These are phyloP conservation scores for Balaenoptera acutorostrata DNA, from an alignment of 2,113 vertebrate genomes.

Conservation along the genomic window DNA sequence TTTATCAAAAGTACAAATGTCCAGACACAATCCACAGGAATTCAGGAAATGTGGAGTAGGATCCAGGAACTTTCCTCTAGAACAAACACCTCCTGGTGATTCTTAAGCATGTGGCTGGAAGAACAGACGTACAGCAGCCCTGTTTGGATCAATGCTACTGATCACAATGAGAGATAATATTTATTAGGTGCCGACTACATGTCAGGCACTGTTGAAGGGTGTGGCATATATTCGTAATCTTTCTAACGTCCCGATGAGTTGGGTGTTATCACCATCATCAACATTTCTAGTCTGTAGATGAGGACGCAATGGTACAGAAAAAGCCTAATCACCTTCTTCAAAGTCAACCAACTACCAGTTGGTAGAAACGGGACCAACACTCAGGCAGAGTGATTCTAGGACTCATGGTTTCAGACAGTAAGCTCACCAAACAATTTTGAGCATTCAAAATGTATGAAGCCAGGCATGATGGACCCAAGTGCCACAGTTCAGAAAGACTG, in stretches of 20 bases:
- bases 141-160: neutral
- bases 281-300: neutral
- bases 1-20: neutral
- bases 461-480: neutral
- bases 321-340: neutral
- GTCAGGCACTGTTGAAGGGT: neutral
- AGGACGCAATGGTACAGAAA: neutral
- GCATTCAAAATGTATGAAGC: neutral
- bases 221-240: neutral
- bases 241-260: neutral
- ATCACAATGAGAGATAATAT: rapidly evolving
- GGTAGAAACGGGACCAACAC: neutral
- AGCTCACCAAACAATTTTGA: neutral
- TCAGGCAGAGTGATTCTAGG: neutral
- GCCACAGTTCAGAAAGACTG: neutral
- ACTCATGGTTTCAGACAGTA: neutral
- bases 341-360: neutral
- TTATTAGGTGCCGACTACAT: neutral
- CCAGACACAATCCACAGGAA: neutral
- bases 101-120: neutral
- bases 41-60: neutral
- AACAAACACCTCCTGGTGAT: neutral
- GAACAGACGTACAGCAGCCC: neutral
- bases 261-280: neutral
- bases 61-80: neutral